A percentile compares a stretch with the other conserved stretches of the same genome.
These are phyloP conservation scores for Paracentrotus lividus DNA, from an alignment of 53 echinoderm and acorn worm genomes.

Conservation along the genomic window DNA sequence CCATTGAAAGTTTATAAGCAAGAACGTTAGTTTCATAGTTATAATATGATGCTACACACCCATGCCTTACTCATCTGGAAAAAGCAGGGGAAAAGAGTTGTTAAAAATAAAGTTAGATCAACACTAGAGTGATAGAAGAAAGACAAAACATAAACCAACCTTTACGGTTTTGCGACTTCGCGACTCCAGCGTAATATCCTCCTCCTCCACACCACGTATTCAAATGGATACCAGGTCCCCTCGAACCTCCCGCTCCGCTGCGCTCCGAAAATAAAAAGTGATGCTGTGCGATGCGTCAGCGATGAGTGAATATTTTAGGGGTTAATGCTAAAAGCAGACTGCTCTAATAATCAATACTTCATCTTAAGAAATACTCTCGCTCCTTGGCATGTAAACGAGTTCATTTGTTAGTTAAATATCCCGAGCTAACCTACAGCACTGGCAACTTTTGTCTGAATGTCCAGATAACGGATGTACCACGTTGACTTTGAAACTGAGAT, in stretches of 20 bases:
- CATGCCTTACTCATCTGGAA: background rate
- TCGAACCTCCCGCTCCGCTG: no score
- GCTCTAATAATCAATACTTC: background rate
- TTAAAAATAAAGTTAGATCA: background rate
- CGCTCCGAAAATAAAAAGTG: background rate
- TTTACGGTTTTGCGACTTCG: background rate
- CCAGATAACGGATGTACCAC: background rate
- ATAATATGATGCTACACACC: background rate
- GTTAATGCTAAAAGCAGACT: background rate
- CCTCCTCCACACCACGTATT: background rate
- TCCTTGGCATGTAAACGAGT: conserved; percentile 1
- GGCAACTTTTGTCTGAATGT: background rate
- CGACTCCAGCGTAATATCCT: conserved; percentile 12
- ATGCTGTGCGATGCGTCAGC: background rate
- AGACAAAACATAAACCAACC: background rate
- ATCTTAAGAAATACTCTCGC: background rate
- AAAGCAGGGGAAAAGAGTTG: background rate
- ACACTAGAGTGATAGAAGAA: background rate
- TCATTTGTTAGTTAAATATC: background rate
- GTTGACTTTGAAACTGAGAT: no score
- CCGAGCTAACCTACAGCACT: background rate
- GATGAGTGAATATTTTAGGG: background rate
- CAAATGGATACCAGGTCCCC: background rate
- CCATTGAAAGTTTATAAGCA: background rate
- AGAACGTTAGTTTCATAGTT: background rate